These are phyloP conservation scores for Amphipoea oculea DNA, from an alignment of 2,888 invertebrate genomes.

Conservation along the genomic window DNA sequence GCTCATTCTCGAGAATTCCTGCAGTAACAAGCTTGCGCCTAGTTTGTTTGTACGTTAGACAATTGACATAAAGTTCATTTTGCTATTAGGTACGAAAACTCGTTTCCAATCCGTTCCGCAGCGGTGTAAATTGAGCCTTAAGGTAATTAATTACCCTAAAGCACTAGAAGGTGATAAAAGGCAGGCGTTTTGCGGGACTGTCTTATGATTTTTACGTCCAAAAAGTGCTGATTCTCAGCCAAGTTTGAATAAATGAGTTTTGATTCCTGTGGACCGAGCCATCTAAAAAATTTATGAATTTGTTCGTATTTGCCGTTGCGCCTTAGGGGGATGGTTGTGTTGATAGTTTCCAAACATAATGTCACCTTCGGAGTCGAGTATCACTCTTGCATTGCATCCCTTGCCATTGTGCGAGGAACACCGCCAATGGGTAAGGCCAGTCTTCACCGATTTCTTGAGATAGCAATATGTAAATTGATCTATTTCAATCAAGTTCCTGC, in stretches of 20 bases:
- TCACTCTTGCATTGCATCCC: slow-evolving; percentile 45
- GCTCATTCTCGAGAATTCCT: too few species aligned
- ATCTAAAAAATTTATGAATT: neutral
- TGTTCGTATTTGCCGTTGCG: neutral
- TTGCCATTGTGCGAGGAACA: slow-evolving; percentile 50
- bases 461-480: slow-evolving; percentile 6
- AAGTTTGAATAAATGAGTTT: neutral
- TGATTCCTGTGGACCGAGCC: neutral
- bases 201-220: neutral
- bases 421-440: slow-evolving; percentile 37
- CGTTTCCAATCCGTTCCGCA: too few species aligned
- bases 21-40: too few species aligned
- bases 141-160: neutral
- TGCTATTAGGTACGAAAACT: too few species aligned
- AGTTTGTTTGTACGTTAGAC: too few species aligned
- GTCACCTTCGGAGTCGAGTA: neutral
- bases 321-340: slow-evolving; percentile 37
- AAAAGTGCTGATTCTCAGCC: neutral
- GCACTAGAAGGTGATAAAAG: neutral
- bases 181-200: neutral
- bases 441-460: slow-evolving; percentile 1
- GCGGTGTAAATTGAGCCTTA: too few species aligned
- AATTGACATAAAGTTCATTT: too few species aligned
- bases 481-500: slow-evolving; percentile 19
- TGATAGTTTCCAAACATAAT: slow-evolving; percentile 25